Evolutionary conservation across 2,113 vertebrate genomes (phyloP).

Genomic region (Pitta sordida): DNA sequence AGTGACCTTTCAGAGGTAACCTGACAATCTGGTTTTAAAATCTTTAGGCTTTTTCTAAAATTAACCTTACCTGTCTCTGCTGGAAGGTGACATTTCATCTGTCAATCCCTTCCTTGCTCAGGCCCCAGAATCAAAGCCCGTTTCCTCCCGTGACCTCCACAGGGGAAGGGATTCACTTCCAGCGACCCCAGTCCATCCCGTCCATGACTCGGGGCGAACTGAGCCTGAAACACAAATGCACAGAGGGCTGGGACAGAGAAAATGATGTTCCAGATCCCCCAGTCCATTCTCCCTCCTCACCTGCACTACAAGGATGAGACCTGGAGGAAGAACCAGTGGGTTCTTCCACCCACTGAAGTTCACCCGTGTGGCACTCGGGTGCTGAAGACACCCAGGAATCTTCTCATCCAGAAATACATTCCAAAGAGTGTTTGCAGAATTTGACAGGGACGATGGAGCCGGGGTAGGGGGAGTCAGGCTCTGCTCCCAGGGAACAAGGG

Average conservation of each 20-base stretch:
- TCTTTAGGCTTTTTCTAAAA: neutral
- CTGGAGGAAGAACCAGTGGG: neutral
- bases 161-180: neutral
- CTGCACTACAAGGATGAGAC: neutral
- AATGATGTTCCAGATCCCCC: neutral
- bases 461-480: too few relatives aligned
- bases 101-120: neutral
- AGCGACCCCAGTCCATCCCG: neutral
- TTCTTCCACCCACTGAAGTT: neutral
- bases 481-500: neutral
- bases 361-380: neutral
- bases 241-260: neutral
- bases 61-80: neutral
- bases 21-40: neutral
- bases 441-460: neutral
- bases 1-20: conserved; percentile 7
- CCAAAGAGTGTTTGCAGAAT: neutral
- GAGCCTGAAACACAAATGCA: neutral
- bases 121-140: neutral
- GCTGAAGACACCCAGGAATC: neutral
- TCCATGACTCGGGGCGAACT: neutral
- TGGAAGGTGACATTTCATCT: neutral
- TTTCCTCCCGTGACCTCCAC: neutral
- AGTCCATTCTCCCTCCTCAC: neutral
- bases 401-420: neutral